phyloP scores from a whole-genome alignment of 1,140 invertebrate genomes.

The Harpegnathos saltator region DNA sequence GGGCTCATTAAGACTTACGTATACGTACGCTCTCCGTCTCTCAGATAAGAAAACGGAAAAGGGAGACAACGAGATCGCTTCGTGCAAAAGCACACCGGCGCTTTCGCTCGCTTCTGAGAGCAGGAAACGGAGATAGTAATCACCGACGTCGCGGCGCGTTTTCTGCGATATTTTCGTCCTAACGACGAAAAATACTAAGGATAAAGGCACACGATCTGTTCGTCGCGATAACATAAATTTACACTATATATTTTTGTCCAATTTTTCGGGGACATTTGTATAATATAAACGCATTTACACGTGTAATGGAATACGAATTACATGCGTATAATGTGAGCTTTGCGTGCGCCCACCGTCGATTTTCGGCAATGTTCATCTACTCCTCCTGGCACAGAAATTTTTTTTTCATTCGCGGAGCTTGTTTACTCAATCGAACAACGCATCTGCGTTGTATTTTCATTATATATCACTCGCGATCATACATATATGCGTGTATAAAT shows the following conservation, averaged over 20 bases:
- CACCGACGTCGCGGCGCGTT: conserved; percentile 66
- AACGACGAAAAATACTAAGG: conserved; percentile 68
- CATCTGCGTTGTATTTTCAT: not conserved
- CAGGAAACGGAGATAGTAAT: conserved; percentile 74
- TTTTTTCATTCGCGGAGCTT: not conserved
- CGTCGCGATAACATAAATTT: conserved; percentile 12
- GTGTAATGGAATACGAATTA: not conserved
- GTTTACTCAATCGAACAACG: conserved; percentile 10
- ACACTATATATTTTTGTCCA: not conserved
- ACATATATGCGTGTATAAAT: not conserved
- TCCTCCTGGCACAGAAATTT: not conserved
- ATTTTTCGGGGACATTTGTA: not conserved
- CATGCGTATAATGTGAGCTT: not conserved
- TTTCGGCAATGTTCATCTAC: too few species aligned
- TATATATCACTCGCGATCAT: too few species aligned
- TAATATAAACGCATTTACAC: not conserved
- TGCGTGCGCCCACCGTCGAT: not conserved
- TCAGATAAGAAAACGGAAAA: conserved; percentile 61
- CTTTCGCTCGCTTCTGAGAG: conserved; percentile 70
- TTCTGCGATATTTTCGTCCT: conserved; percentile 58
- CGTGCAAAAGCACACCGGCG: conserved; percentile 33
- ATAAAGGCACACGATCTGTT: conserved; percentile 51
- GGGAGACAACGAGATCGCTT: conserved; percentile 61
- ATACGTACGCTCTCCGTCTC: conserved; percentile 46
- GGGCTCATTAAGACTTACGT: conserved; percentile 65